phyloP scores from a whole-genome alignment of 1,140 invertebrate genomes.

The Dolichoris vasculosae region DNA sequence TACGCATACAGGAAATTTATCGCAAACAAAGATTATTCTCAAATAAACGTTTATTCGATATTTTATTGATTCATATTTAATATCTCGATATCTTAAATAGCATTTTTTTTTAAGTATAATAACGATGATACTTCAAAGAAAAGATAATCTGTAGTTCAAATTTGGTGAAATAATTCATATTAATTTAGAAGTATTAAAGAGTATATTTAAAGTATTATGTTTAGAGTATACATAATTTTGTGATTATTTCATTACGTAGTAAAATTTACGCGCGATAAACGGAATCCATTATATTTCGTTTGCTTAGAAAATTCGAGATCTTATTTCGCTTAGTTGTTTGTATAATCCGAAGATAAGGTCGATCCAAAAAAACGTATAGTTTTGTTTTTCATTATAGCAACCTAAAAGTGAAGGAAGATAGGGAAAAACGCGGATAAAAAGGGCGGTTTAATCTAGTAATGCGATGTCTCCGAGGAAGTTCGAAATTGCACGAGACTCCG shows the following conservation, averaged over 20 bases:
- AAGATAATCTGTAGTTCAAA: too few species aligned
- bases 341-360: neutral
- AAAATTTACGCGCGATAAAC: neutral
- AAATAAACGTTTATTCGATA: too few species aligned
- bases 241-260: neutral
- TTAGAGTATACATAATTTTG: neutral
- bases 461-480: conserved; percentile 59
- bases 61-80: too few species aligned
- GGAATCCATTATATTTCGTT: too few species aligned
- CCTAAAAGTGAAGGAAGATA: neutral
- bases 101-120: too few species aligned
- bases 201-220: too few species aligned
- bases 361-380: neutral
- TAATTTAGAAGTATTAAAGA: too few species aligned
- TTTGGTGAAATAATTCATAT: too few species aligned
- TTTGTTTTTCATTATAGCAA: neutral
- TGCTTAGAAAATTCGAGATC: neutral
- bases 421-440: conserved; percentile 58
- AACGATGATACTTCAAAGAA: too few species aligned
- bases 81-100: too few species aligned
- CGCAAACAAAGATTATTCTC: too few species aligned
- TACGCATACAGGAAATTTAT: too few species aligned
- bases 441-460: conserved; percentile 66
- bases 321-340: neutral
- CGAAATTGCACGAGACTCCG: conserved; percentile 57